Evolutionary conservation across 2,888 invertebrate genomes (phyloP), one percentile per base, ranked within the genome.

Genomic region (Orchestes rusci): DNA sequence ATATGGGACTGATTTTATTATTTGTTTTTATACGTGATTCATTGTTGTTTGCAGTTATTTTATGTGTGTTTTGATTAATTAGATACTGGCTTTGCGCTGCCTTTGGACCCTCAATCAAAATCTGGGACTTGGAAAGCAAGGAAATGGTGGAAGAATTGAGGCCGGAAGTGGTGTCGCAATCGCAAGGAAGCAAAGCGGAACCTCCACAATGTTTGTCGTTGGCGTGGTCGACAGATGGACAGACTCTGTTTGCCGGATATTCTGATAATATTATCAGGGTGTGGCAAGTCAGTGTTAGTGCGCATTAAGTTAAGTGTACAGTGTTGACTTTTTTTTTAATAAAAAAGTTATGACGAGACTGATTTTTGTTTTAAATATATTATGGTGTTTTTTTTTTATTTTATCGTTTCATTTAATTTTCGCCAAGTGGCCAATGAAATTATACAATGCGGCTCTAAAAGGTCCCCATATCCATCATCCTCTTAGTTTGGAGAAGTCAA

Each of bases 121-220:
- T 99, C 68, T 99, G 97, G 97, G 97, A 99, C 76, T 78, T 99
- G 71, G 97, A 99, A 74, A 94, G 92, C 74, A 99, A 99, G 78
- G 92, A 94, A 69, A 92, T 96, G 80, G 96, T 99, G 56, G 97
- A 99, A 70, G 97, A 99, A 71, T 79, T 99, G 55, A 84, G 86
- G 64, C 93, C 95, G n/a, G 97, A 97, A 65, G 89, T 96, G 57
- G 85, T 93, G 51, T 76, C 80, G 44, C 77, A 80, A 62, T 45
- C 47, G 1, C 44, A 37, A 13, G 48, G 48, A 15, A 74, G 76
- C 16, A 93, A 93, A 71, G 82, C 89, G 37, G 91, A 91, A 63
- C 91, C 91, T 56, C 95, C 97, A 33, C 90, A 93, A 69, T 99
- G 99, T 72, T 78, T 94, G 56, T 97, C 94, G 3, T 75, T 97